Percentiles rank a stretch among this genome's conserved stretches.
These are phyloP conservation scores for Orchesellides sinensis DNA, from an alignment of 2,888 invertebrate species.

Conservation along the genomic window DNA sequence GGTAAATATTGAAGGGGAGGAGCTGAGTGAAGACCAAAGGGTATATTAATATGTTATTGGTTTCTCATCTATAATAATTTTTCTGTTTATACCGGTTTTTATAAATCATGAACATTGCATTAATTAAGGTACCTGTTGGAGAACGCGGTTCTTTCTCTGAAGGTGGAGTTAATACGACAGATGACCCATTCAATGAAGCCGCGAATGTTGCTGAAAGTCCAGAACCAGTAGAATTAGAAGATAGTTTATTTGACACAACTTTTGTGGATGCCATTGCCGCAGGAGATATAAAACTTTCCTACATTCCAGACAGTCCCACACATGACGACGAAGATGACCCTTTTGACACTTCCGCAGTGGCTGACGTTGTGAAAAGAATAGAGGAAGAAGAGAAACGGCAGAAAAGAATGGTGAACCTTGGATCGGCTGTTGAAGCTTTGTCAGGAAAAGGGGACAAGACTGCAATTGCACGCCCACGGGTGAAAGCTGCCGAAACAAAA, in stretches of 20 bases:
- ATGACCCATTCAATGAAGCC: neutral
- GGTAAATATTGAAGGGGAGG: slow-evolving; percentile 5
- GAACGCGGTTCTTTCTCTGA: slow-evolving; percentile 76
- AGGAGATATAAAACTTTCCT: slow-evolving; percentile 90
- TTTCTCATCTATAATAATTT: neutral
- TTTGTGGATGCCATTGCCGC: slow-evolving; percentile 91
- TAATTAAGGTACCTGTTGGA: slow-evolving; percentile 41
- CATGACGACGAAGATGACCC: slow-evolving; percentile 82
- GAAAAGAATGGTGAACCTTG: slow-evolving; percentile 82
- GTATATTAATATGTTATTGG: neutral
- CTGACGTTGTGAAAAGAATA: slow-evolving; percentile 87
- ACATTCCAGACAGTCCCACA: slow-evolving; percentile 91
- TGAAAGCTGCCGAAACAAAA: slow-evolving; percentile 77
- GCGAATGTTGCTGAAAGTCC: slow-evolving; percentile 78
- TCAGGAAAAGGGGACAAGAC: slow-evolving; percentile 88
- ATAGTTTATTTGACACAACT: slow-evolving; percentile 92
- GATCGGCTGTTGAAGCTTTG: slow-evolving; percentile 91
- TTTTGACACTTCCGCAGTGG: slow-evolving; percentile 93
- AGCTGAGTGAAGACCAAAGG: neutral
- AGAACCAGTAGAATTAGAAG: slow-evolving; percentile 84
- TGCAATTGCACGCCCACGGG: slow-evolving; percentile 66
- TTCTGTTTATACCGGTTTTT: neutral
- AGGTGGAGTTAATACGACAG: slow-evolving; percentile 75
- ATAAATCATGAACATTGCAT: neutral
- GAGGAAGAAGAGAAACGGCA: slow-evolving; percentile 84